A percentile compares a stretch with the other conserved stretches of the same genome.
Conservation (phyloP, 2,797 vertebrate species). For the Lophotriccus pileatus region DNA sequence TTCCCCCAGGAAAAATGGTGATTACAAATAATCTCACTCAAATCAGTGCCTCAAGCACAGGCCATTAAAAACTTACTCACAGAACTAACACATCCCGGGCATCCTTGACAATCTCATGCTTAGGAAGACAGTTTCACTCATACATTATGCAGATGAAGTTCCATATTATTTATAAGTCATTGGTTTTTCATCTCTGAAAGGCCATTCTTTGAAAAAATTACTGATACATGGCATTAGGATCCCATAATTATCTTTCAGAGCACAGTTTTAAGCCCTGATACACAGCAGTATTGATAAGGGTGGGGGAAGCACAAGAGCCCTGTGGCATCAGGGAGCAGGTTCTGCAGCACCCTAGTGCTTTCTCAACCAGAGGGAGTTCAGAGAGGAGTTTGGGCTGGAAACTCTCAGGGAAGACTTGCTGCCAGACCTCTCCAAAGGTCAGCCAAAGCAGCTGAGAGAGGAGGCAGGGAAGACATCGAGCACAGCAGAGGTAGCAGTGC, state of each 20-base stretch:
- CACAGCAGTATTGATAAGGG: neutral
- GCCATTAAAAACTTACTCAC: neutral
- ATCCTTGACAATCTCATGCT: neutral
- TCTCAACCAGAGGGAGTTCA: neutral
- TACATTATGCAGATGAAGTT: neutral
- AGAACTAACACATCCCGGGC: neutral
- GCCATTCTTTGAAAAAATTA: neutral
- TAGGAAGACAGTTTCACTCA: neutral
- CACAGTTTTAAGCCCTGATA: neutral
- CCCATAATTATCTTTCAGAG: neutral
- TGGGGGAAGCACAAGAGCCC: neutral
- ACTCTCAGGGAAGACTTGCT: neutral
- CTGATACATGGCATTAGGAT: neutral
- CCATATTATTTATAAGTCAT: neutral
- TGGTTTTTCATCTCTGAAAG: neutral
- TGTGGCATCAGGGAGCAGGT: neutral
- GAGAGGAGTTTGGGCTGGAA: neutral
- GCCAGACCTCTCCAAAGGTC: neutral
- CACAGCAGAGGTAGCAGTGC: neutral
- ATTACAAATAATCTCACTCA: neutral
- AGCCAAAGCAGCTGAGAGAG: neutral
- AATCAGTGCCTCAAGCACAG: neutral
- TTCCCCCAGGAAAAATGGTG: neutral
- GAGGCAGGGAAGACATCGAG: neutral
- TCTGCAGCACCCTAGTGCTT: neutral